Evolutionary conservation across 2,113 vertebrate species (phyloP), one percentile per base, ranked within the genome.

Genomic region (Phalacrocorax pelagicus): DNA sequence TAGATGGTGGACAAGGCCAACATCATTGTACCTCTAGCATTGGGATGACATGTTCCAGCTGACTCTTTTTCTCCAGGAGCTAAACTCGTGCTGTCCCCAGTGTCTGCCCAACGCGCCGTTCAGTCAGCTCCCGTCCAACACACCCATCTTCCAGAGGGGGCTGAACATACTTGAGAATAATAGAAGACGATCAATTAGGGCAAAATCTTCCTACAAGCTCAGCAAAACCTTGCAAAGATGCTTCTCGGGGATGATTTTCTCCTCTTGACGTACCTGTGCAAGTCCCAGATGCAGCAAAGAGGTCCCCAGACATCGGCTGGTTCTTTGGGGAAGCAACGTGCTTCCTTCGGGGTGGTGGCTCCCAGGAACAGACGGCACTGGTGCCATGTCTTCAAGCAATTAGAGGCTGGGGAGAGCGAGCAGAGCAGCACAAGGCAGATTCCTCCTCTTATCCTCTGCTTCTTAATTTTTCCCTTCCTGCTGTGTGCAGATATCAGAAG

Each of bases 201-300:
- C 22, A 32, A 40, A 71, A 90, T 58, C 47, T 63, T 95, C 70
- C 81, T 90, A 91, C 89, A 21, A 89, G 87, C 90, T 94, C 95
- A 97, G 94, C 90, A 92, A 91, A 96, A 94, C 30, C 34, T 86
- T 20, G 3, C 9, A 15, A 78, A 95, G 73, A 70, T 42, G 81
- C 42, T 87, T 94, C 70, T 57, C 3, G 0, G 2, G 67, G 58
- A 44, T 42, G 61, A 59, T 79, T 71, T 49, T 49, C 58, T 81
- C 29, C 44, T 90, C 88, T 81, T 92, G 79, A 92, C 71, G 81
- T 84, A 52, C 47, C 36, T 42, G 34, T 15, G 38, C 1, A 3
- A 77, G 69, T 88, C 87, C 65, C 95, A 61, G 27, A 58, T 40
- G 69, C 0, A 0, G 32, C 44, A 65, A 44, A 11, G 81, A 69